These are phyloP conservation scores for Drosophila nigricruria DNA, from an alignment of 2,888 invertebrate species.

Conservation along the genomic window DNA sequence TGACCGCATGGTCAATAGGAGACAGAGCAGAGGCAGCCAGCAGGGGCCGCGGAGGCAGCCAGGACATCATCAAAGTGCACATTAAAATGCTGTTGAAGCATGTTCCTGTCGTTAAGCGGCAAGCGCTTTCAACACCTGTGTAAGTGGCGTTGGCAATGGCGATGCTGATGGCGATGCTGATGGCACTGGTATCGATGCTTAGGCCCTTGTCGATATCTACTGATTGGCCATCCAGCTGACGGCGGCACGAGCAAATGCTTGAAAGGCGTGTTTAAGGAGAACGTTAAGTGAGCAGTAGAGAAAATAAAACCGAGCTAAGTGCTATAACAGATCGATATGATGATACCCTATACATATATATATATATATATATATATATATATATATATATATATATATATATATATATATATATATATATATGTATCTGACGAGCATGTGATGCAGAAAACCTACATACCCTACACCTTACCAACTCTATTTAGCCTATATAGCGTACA, in stretches of 20 bases:
- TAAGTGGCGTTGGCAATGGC: slow-evolving; percentile 14
- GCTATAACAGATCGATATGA: neutral
- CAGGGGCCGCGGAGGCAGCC: neutral
- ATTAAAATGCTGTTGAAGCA: slow-evolving; percentile 67
- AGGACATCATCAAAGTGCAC: slow-evolving; percentile 41
- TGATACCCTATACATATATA: neutral
- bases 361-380: too few relatives aligned
- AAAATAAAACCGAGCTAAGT: neutral
- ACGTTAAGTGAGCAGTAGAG: neutral
- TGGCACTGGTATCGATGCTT: slow-evolving; percentile 19
- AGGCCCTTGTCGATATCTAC: slow-evolving; percentile 18
- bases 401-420: too few relatives aligned
- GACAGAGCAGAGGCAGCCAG: neutral
- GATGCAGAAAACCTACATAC: too few relatives aligned
- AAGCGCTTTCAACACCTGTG: slow-evolving; percentile 62
- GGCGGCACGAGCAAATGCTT: slow-evolving; percentile 13
- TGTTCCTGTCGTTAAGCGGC: slow-evolving; percentile 57
- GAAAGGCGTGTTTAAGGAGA: slow-evolving; percentile 14
- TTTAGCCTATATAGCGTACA: neutral
- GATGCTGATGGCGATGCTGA: slow-evolving; percentile 2
- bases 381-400: too few relatives aligned
- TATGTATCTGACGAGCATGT: too few relatives aligned
- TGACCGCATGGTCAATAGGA: slow-evolving; percentile 32
- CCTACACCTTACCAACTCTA: neutral
- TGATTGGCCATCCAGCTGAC: slow-evolving; percentile 12